phyloP scores from a whole-genome alignment of 2,888 invertebrate genomes.

The Anodontia alba region DNA sequence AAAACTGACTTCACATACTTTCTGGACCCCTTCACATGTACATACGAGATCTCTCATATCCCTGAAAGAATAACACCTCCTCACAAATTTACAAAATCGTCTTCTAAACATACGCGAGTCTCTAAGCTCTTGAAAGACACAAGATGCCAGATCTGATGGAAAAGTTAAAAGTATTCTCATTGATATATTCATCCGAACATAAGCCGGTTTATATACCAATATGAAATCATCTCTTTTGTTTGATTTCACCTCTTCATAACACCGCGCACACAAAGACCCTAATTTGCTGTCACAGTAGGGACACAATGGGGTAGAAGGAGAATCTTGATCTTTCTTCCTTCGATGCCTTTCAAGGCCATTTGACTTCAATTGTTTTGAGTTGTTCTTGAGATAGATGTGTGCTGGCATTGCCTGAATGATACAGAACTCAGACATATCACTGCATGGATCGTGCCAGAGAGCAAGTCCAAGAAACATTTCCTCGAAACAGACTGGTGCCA shows the following conservation, averaged over 20 bases:
- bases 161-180: conserved; percentile 31
- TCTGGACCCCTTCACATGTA: conserved; percentile 36
- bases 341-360: conserved; percentile 1
- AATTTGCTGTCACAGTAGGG: neutral
- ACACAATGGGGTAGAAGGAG: neutral
- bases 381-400: neutral
- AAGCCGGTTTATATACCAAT: conserved; percentile 21
- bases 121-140: conserved; percentile 57
- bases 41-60: conserved; percentile 33
- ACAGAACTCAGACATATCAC: conserved; percentile 37
- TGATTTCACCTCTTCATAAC: neutral
- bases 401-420: conserved; percentile 24
- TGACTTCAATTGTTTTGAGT: neutral
- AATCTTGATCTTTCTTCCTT: neutral
- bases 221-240: conserved; percentile 1
- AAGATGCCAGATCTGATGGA: conserved; percentile 73
- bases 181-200: conserved; percentile 34
- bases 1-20: conserved; percentile 24
- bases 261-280: neutral
- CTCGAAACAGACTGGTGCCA: conserved; percentile 58
- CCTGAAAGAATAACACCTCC: conserved; percentile 39
- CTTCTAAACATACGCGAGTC: conserved; percentile 65
- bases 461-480: conserved; percentile 39
- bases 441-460: conserved; percentile 45
- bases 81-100: conserved; percentile 63